phyloP scores from a whole-genome alignment of 2,797 vertebrate genomes.

The Hyperoplus lanceolatus region DNA sequence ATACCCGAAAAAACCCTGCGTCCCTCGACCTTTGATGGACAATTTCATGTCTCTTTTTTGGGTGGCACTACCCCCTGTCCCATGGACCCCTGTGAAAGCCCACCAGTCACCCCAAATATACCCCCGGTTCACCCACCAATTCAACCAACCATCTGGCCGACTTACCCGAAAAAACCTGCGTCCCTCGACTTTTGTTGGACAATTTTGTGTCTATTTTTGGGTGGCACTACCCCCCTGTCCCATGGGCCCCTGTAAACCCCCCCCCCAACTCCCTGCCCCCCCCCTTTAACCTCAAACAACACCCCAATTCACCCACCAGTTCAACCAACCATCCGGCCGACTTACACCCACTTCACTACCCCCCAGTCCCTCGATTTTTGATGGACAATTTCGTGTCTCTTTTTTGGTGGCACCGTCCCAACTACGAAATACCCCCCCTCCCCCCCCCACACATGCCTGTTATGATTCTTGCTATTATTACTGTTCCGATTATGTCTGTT shows the following conservation, averaged over 20 bases:
- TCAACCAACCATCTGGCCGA: too few relatives aligned
- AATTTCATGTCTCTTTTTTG: conserved; percentile 78
- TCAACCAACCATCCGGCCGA: too few relatives aligned
- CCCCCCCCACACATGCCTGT: conserved; percentile 43
- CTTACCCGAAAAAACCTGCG: too few relatives aligned
- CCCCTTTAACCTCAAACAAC: not conserved
- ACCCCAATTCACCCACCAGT: not conserved
- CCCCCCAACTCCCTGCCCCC: not conserved
- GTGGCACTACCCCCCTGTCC: conserved; percentile 69
- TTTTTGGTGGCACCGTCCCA: conserved; percentile 81
- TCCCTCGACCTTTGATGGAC: conserved; percentile 81
- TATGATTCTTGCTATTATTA: conserved; percentile 66
- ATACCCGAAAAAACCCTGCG: too few relatives aligned
- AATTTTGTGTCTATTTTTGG: conserved; percentile 78
- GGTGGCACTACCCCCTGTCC: conserved; percentile 69
- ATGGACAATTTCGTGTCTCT: conserved; percentile 84
- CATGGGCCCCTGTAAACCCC: conserved; percentile 88
- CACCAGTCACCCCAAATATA: not conserved
- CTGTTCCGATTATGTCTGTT: conserved; percentile 46
- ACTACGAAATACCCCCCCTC: not conserved
- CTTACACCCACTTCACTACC: not conserved
- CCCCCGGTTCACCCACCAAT: not conserved
- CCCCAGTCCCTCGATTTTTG: conserved; percentile 58
- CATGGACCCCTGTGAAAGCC: conserved; percentile 88
- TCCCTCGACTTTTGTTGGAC: conserved; percentile 81